Base-by-base conservation (phyloP, 1,140 invertebrate species). In the Danaus melanippus region DNA sequence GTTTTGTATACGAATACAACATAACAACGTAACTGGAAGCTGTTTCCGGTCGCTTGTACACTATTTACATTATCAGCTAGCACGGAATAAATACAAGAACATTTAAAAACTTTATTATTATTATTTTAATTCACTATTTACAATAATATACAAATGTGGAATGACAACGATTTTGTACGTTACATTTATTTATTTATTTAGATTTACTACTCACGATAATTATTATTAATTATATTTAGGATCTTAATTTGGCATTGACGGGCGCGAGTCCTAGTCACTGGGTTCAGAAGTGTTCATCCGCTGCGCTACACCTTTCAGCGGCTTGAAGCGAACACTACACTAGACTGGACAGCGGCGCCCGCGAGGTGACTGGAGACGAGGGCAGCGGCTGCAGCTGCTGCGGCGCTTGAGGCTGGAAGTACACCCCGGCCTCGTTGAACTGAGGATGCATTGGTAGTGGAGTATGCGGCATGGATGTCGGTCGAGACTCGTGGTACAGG, bases 401-500 rank as follows among this genome's bases (percentile, higher is more conserved):
- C 9, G 84, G 81, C 43, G 84, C 74, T 68, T 88, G 87, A 48
- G 80, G 74, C 9, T 67, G 75, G 62, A 88, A 88, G 46, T 87
- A 83, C 0, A 87, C 84, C 0, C 84, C 81, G 9, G 84, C 76
- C 48, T 86, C 84, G 60, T 74, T 83, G 57, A 87, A 88, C 61
- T 87, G 86, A 3, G 85, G 84, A 56, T 88, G 86, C 6, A 87
- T 69, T 4, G 84, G 88, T 15, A 89, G 63, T 12, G 89, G 88
- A 0, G 84, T 84, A 48, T 88, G 86, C 15, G 88, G 89, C 39
- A 89, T 89, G 4, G 89, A 86, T 12, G 87, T 86, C 2, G 88
- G 89, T 58, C 85, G 59, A 0, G 91, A 93, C 71, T 98, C 96
- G 84, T 98, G 97, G 75, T 98, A 98, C 4, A 99, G 86, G 61